Conservation (phyloP, 2,113 vertebrate genomes). For the Clarias gariepinus region DNA sequence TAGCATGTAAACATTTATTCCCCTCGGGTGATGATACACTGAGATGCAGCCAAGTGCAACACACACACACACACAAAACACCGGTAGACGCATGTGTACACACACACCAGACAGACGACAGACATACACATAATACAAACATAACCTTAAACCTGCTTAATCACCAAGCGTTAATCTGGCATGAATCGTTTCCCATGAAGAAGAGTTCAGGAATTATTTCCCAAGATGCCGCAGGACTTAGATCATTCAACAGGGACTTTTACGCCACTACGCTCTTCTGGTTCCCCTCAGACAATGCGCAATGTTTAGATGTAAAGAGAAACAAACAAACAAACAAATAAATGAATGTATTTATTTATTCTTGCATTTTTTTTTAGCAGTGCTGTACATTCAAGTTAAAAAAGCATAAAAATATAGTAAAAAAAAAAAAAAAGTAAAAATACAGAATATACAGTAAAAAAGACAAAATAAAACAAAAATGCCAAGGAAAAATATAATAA, state of each 20-base stretch:
- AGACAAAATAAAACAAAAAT: too few species aligned
- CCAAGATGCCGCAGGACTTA: not conserved
- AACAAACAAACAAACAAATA: not conserved
- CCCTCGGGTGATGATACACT: slow-evolving; percentile 1
- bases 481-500: too few species aligned
- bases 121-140: not conserved
- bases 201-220: slow-evolving; percentile 4
- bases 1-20: slow-evolving; percentile 38
- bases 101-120: slow-evolving; percentile 8
- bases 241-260: not conserved
- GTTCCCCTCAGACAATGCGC: not conserved
- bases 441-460: not conserved
- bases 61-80: slow-evolving; percentile 19
- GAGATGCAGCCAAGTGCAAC: slow-evolving; percentile 32
- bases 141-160: not conserved
- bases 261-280: not conserved
- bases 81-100: not conserved
- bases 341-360: not conserved
- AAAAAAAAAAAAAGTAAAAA: too few species aligned
- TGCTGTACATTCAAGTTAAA: not conserved
- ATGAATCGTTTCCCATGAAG: not conserved
- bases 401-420: too few species aligned
- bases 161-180: not conserved
- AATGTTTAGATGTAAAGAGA: not conserved
- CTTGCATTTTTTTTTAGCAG: not conserved